Evolutionary conservation across 2,888 invertebrate species (phyloP).

Genomic region (Listrodromus nycthemerus): DNA sequence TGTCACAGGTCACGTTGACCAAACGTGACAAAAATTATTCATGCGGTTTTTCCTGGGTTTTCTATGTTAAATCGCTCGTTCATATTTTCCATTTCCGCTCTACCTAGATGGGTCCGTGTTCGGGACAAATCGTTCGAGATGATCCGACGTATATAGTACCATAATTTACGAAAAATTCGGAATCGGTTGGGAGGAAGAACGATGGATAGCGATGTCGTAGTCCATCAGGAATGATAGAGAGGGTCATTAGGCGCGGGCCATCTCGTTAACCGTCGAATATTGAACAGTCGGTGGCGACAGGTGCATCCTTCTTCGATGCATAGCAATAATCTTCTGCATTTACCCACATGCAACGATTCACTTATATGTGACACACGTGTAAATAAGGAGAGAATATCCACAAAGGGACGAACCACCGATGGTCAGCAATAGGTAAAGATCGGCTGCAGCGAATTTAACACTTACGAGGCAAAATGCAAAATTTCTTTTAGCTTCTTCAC

Average conservation of each 20-base stretch:
- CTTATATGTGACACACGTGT: neutral
- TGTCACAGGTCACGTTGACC: neutral
- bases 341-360: neutral
- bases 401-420: neutral
- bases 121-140: neutral
- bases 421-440: neutral
- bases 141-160: neutral
- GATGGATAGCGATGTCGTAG: conserved; percentile 21
- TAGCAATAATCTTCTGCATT: conserved; percentile 38
- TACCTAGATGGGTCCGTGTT: conserved; percentile 2
- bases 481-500: too few relatives aligned
- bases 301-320: conserved; percentile 37
- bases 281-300: conserved; percentile 53
- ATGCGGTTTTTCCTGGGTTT: neutral
- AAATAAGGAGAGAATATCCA: conserved; percentile 1
- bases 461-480: conserved; percentile 10
- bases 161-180: conserved; percentile 13
- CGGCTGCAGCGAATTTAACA: neutral
- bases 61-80: conserved; percentile 3
- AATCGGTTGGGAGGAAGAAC: conserved; percentile 11
- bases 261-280: conserved; percentile 47
- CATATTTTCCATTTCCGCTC: neutral
- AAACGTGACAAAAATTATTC: neutral
- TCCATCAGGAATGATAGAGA: conserved; percentile 14
- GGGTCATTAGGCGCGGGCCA: neutral